Evolutionary conservation across 2,113 vertebrate species (phyloP).

Genomic region (Petrocephalus microphthalmus): DNA sequence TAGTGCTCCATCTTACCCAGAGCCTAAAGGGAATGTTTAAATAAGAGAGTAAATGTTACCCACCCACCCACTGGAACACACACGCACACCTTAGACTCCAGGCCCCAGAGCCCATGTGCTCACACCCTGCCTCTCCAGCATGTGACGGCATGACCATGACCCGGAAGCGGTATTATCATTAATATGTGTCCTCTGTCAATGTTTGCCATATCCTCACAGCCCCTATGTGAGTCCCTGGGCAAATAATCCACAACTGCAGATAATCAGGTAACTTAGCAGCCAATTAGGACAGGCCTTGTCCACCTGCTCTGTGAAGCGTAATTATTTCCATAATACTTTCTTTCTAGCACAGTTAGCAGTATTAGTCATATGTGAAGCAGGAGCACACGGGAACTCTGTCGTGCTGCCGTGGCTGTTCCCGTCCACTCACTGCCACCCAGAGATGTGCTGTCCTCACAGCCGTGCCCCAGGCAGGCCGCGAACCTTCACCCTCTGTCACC

Average conservation of each 20-base stretch:
- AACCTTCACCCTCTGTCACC: neutral
- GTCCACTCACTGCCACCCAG: neutral
- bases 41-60: neutral
- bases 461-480: neutral
- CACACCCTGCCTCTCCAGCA: neutral
- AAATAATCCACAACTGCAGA: neutral
- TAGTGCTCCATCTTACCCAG: neutral
- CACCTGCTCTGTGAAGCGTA: neutral
- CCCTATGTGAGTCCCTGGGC: neutral
- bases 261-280: conserved; percentile 9
- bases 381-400: neutral
- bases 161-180: neutral
- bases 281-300: neutral
- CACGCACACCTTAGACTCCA: neutral
- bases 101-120: neutral
- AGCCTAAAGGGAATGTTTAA: neutral
- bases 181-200: neutral
- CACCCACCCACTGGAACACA: neutral
- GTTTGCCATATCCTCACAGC: neutral
- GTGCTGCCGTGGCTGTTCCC: neutral
- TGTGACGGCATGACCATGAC: neutral
- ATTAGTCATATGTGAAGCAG: neutral
- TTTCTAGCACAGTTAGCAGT: neutral
- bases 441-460: neutral
- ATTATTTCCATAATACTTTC: neutral